phyloP scores from a whole-genome alignment of 2,888 invertebrate species.

The Hemithea aestivaria region DNA sequence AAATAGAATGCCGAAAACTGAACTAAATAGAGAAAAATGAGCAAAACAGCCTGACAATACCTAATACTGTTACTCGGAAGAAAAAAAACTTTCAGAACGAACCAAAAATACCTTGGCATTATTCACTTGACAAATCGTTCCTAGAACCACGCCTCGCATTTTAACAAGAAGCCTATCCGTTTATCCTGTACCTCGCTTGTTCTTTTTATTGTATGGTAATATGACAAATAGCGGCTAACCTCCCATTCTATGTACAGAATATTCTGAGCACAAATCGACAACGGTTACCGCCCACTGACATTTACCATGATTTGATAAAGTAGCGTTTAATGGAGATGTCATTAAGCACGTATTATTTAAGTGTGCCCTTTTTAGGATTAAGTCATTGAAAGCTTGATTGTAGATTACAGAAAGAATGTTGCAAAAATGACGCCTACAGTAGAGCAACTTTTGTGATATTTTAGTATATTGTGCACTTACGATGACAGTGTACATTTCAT shows the following conservation, averaged over 20 bases:
- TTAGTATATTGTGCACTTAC: too few species aligned
- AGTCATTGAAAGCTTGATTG: constrained; percentile 18
- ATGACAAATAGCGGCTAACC: constrained; percentile 49
- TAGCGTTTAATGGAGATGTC: constrained; percentile 31
- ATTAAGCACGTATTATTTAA: constrained; percentile 24
- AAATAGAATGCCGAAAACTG: too few species aligned
- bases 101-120: constrained; percentile 47
- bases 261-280: constrained; percentile 45
- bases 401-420: constrained; percentile 1
- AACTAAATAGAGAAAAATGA: too few species aligned
- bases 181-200: constrained; percentile 14
- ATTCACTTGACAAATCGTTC: constrained; percentile 45
- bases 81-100: too few species aligned
- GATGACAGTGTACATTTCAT: too few species aligned
- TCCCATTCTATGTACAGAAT: constrained; percentile 60
- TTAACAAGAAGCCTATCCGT: constrained; percentile 20
- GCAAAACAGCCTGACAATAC: too few species aligned
- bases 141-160: constrained; percentile 25
- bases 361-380: constrained; percentile 21
- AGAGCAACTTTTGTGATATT: too few species aligned
- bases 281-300: constrained; percentile 45
- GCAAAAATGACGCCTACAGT: too few species aligned
- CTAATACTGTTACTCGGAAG: too few species aligned
- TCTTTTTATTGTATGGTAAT: constrained; percentile 62
- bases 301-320: constrained; percentile 19